Evolutionary conservation across 92 coral and sea anemone genomes (phyloP), one percentile per base, ranked within the genome.

Genomic region (Desmophyllum pertusum): DNA sequence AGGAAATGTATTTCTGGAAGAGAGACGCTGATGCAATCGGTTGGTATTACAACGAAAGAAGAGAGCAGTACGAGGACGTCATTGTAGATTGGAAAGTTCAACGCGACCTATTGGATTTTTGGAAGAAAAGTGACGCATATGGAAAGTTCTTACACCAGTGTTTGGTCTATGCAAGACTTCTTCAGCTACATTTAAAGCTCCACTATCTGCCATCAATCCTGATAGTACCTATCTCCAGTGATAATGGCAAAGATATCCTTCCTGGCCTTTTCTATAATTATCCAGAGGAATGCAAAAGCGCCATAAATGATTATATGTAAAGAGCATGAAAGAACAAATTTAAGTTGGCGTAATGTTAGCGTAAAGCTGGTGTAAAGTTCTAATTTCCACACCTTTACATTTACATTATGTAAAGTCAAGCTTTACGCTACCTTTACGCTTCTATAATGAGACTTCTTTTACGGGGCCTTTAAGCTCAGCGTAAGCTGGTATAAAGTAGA

Each of bases 61-160:
- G 33, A 29, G 4, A 62, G 38, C 33, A 0, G 68, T 0, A 77
- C 35, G 76, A 90, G 36, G 87, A 73, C 45, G 86, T 79, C 65
- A 73, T 90, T 8, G 86, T 90, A 40, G 93, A 90, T 36, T 90
- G 85, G 86, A 90, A 83, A 73, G 88, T 77, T 42, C 64, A 86
- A 33, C 77, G 65, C 43, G 62, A 68, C 0, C 45, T 87, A 23
- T 17, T 62, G 33, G 57, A 61, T 45, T 73, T 73, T 68, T 83
- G 79, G 69, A 61, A 52, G 73, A 81, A 81, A 3, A 43, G 39
- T 13, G 67, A 78, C 29, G 15, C 23, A 1, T 85, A 23, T 51
- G 88, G 90, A 23, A 62, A 66, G 7, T 73, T 85, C 41, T 75
- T 88, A 37, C 95, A 91, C 72, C 92, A 88, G 40, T 85, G 95